Percentiles rank a stretch among this genome's conserved stretches.
Evolutionary conservation across 2,888 invertebrate species (phyloP).

Genomic region (Platycnemis pennipes): DNA sequence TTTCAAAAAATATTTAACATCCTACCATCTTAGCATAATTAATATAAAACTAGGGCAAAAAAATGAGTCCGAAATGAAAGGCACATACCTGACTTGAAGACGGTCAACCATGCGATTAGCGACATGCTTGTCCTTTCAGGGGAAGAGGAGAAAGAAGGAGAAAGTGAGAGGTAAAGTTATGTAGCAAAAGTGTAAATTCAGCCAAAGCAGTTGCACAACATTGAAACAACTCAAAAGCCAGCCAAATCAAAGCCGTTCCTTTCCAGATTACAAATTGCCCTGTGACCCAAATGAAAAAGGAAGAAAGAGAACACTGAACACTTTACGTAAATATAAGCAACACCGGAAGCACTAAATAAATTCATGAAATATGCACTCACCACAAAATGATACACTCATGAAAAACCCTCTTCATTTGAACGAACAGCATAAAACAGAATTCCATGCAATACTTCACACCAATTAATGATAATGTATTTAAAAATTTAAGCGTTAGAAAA

Average conservation of each 20-base stretch:
- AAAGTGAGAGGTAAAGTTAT: conserved; percentile 55
- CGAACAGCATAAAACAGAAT: not conserved
- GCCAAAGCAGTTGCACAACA: conserved; percentile 50
- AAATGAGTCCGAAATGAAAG: conserved; percentile 38
- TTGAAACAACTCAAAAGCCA: conserved; percentile 75
- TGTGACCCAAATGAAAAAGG: not conserved
- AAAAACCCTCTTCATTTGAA: not conserved
- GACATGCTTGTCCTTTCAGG: conserved; percentile 74
- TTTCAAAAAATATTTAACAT: not conserved
- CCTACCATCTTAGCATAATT: not conserved
- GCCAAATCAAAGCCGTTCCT: conserved; percentile 75
- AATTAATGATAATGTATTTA: not conserved
- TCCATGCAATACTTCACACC: not conserved
- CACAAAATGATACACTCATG: not conserved
- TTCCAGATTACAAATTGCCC: not conserved
- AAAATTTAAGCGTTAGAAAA: not conserved
- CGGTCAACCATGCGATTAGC: conserved; percentile 73
- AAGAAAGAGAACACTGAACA: not conserved
- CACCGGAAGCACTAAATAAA: not conserved
- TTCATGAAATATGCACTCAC: not conserved
- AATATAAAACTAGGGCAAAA: not conserved
- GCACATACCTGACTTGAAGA: conserved; percentile 72
- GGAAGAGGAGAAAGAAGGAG: conserved; percentile 67
- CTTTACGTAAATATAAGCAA: not conserved
- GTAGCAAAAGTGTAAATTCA: conserved; percentile 41